Percentiles rank a stretch among this genome's conserved stretches.
Evolutionary conservation across 1,140 invertebrate genomes (phyloP).

Genomic region (Camponotus pennsylvanicus): DNA sequence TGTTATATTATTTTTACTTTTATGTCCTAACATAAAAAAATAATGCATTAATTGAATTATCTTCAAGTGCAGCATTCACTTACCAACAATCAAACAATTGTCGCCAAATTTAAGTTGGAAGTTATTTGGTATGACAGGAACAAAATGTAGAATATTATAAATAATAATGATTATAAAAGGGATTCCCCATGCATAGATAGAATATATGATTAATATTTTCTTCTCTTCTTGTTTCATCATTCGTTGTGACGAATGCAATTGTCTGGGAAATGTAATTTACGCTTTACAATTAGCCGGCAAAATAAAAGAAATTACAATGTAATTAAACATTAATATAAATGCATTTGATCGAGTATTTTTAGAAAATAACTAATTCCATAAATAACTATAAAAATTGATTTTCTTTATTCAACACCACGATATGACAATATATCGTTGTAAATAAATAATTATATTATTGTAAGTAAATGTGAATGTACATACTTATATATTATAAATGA

Average conservation of each 20-base stretch:
- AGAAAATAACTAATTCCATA: constrained; percentile 72
- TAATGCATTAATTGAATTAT: not conserved
- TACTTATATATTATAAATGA: too few species aligned
- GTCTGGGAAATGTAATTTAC: constrained; percentile 76
- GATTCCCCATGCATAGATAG: constrained; percentile 90
- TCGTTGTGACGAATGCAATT: constrained; percentile 83
- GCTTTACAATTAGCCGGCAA: not conserved
- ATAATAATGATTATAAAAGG: constrained; percentile 87
- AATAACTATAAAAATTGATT: too few species aligned
- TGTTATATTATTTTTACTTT: constrained; percentile 9
- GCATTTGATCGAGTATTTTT: constrained; percentile 67
- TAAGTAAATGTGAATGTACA: too few species aligned
- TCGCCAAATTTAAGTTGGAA: constrained; percentile 87
- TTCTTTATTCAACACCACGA: too few species aligned
- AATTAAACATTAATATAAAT: not conserved
- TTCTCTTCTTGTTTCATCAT: constrained; percentile 82
- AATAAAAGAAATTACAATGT: constrained; percentile 3
- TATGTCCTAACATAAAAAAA: not conserved
- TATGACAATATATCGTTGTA: too few species aligned
- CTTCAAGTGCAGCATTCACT: constrained; percentile 74
- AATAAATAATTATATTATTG: too few species aligned
- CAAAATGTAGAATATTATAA: constrained; percentile 87
- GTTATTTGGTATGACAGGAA: constrained; percentile 84
- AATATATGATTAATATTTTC: constrained; percentile 89
- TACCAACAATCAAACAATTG: constrained; percentile 87